These are phyloP conservation scores for Pipa parva DNA, from an alignment of 2,113 vertebrate species.

Conservation along the genomic window DNA sequence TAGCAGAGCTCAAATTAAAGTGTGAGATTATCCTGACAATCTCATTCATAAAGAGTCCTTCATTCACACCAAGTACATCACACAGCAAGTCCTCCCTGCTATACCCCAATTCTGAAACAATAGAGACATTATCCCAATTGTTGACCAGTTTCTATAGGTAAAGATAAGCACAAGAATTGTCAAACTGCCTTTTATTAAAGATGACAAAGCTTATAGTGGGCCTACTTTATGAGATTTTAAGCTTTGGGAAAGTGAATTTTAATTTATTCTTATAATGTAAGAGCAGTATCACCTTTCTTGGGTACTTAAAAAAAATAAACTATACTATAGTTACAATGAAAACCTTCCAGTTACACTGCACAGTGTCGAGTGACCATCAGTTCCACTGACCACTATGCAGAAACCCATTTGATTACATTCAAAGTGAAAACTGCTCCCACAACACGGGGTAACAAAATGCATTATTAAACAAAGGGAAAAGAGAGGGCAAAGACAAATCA, in stretches of 20 bases:
- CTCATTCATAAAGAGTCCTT: constrained; percentile 8
- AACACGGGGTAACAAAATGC: too few species aligned
- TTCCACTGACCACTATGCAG: too few species aligned
- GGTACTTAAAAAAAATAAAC: background rate
- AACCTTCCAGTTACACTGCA: too few species aligned
- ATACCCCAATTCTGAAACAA: constrained; percentile 18
- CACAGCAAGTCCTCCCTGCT: constrained; percentile 33
- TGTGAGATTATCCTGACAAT: constrained; percentile 17
- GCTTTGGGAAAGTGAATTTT: background rate
- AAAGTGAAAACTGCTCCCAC: too few species aligned
- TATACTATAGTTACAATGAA: too few species aligned
- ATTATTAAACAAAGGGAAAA: too few species aligned
- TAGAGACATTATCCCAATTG: constrained; percentile 24
- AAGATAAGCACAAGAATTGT: constrained; percentile 2
- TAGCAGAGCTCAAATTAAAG: background rate
- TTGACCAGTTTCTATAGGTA: constrained; percentile 24
- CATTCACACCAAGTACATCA: constrained; percentile 21
- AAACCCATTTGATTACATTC: too few species aligned
- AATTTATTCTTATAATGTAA: background rate
- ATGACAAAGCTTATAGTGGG: background rate
- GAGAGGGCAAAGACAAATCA: too few species aligned
- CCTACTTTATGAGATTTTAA: background rate
- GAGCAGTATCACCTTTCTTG: background rate
- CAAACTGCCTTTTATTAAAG: background rate
- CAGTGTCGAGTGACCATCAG: too few species aligned